Conservation (phyloP, 2,888 invertebrate species). For the Osmoderma eremita region DNA sequence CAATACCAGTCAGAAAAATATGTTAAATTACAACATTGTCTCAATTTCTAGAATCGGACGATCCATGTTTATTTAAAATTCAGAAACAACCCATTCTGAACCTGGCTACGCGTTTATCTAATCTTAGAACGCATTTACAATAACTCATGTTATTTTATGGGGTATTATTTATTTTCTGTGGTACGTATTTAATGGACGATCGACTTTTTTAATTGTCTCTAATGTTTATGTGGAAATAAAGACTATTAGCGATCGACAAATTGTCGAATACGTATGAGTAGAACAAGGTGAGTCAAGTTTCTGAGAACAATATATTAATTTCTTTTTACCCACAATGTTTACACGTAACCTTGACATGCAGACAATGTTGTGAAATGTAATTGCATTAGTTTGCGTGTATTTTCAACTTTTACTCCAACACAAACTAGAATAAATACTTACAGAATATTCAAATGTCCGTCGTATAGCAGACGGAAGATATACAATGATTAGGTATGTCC, state of each 20-base stretch:
- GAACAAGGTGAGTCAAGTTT: slow-evolving; percentile 10
- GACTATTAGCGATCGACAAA: slow-evolving; percentile 13
- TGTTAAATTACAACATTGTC: slow-evolving; percentile 27
- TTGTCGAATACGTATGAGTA: too few relatives aligned
- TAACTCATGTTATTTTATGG: slow-evolving; percentile 39
- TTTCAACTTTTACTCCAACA: too few relatives aligned
- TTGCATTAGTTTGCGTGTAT: background rate
- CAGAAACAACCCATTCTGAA: slow-evolving; percentile 27
- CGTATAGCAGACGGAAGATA: too few relatives aligned
- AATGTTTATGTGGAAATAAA: slow-evolving; percentile 21
- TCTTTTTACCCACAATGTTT: too few relatives aligned
- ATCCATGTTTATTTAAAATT: slow-evolving; percentile 32
- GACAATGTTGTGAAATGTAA: background rate
- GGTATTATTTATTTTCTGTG: slow-evolving; percentile 29
- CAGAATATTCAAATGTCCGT: too few relatives aligned
- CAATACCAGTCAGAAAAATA: background rate
- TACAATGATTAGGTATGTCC: too few relatives aligned
- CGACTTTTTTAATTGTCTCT: slow-evolving; percentile 27
- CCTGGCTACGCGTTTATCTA: slow-evolving; percentile 35
- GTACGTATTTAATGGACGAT: slow-evolving; percentile 21
- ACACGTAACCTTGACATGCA: background rate
- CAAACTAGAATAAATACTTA: too few relatives aligned
- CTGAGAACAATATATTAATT: background rate
- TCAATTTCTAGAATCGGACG: slow-evolving; percentile 29
- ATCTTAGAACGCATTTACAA: slow-evolving; percentile 31